Conservation (phyloP, 2,797 vertebrate species). For the Galaxias olidus region DNA sequence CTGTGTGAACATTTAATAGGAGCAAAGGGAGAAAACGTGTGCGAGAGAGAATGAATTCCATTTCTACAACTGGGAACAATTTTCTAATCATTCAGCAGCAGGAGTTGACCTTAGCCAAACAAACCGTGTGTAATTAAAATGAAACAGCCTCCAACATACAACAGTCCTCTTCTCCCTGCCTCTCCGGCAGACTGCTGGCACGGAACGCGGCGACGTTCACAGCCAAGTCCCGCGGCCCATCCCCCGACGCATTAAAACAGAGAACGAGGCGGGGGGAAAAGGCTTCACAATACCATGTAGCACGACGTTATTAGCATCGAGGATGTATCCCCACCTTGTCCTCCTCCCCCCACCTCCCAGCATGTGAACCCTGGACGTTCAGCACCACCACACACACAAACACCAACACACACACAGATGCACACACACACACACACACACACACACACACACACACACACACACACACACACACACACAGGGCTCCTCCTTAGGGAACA, state of each 20-base stretch:
- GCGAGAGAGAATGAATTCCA: slow-evolving; percentile 52
- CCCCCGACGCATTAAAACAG: slow-evolving; percentile 50
- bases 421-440: no score
- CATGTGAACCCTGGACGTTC: slow-evolving; percentile 22
- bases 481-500: slow-evolving; percentile 4
- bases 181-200: slow-evolving; percentile 51
- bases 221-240: slow-evolving; percentile 34
- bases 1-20: slow-evolving; percentile 44
- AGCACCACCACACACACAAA: slow-evolving; percentile 1
- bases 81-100: slow-evolving; percentile 86
- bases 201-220: slow-evolving; percentile 17
- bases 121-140: slow-evolving; percentile 83
- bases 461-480: slow-evolving; percentile 9
- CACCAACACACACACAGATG: background rate
- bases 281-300: slow-evolving; percentile 25
- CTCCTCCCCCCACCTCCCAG: slow-evolving; percentile 9
- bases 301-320: slow-evolving; percentile 44
- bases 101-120: slow-evolving; percentile 80
- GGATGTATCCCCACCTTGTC: slow-evolving; percentile 18
- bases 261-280: slow-evolving; percentile 29
- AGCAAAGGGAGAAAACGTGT: slow-evolving; percentile 20
- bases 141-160: slow-evolving; percentile 51
- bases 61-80: slow-evolving; percentile 88
- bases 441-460: background rate
- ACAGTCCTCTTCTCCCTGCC: slow-evolving; percentile 33